These are phyloP conservation scores for Xestia sexstrigata DNA, from an alignment of 2,888 invertebrate genomes.

Conservation along the genomic window DNA sequence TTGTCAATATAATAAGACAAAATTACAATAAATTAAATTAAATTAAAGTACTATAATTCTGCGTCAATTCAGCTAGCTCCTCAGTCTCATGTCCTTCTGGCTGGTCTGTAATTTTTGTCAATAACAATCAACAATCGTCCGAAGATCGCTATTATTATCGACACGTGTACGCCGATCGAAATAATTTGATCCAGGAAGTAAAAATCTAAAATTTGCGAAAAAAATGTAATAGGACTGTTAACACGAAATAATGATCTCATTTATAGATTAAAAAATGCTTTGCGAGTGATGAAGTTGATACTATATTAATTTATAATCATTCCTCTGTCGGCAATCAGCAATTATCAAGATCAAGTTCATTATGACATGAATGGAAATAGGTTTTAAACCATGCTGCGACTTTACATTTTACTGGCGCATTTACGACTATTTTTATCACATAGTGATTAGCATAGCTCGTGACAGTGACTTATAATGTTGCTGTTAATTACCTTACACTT, in stretches of 20 bases:
- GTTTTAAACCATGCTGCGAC: constrained; percentile 20
- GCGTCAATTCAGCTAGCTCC: no score
- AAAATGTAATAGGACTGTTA: no score
- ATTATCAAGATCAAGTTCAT: constrained; percentile 43
- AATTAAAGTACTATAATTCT: no score
- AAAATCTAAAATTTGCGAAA: no score
- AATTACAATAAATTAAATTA: no score
- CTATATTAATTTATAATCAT: constrained; percentile 4
- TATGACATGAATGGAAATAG: constrained; percentile 20
- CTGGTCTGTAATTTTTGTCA: no score
- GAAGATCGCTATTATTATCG: no score
- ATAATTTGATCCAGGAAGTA: no score
- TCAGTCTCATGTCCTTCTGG: no score
- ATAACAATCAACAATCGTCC: no score
- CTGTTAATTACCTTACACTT: constrained; percentile 54
- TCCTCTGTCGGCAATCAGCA: constrained; percentile 9
- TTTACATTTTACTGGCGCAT: constrained; percentile 34
- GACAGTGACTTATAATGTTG: constrained; percentile 52
- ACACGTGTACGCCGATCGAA: no score
- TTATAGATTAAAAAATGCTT: constrained; percentile 30
- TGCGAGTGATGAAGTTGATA: constrained; percentile 20
- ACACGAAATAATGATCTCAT: constrained; percentile 49
- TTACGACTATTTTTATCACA: constrained; percentile 52
- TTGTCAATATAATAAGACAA: no score
- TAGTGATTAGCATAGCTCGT: constrained; percentile 54